A percentile compares a stretch with the other conserved stretches of the same genome.
These are phyloP conservation scores for Rallus crepitans DNA, from an alignment of 2,797 vertebrate genomes.

Conservation along the genomic window DNA sequence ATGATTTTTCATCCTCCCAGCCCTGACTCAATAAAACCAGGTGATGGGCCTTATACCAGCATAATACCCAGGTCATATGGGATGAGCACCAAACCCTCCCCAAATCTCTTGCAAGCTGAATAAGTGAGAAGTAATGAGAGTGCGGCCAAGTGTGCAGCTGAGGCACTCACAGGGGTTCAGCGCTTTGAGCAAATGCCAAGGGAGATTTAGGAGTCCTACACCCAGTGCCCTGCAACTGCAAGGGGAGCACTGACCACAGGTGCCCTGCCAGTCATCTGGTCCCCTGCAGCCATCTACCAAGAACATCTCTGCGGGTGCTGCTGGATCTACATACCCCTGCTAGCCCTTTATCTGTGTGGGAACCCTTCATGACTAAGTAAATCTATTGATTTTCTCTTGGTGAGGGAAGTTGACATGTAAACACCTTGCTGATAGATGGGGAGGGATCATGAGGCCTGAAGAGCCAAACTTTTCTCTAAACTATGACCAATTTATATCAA, in stretches of 20 bases:
- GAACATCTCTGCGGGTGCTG: neutral
- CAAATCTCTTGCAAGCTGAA: neutral
- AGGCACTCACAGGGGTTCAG: neutral
- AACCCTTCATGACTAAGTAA: neutral
- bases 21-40: neutral
- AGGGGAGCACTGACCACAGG: neutral
- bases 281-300: accelerated
- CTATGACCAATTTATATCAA: neutral
- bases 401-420: neutral
- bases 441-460: neutral
- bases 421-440: neutral
- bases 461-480: neutral
- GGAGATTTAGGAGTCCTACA: neutral
- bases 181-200: neutral
- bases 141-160: neutral
- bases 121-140: neutral
- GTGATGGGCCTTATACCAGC: neutral
- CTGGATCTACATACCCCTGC: neutral
- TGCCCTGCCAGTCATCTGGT: neutral
- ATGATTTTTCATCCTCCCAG: neutral
- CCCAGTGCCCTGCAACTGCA: too few species aligned
- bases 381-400: neutral
- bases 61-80: neutral
- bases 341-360: neutral
- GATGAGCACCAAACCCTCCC: neutral